Evolutionary conservation across 2,888 invertebrate genomes (phyloP), one percentile per base, ranked within the genome.

Genomic region (Arge pagana): DNA sequence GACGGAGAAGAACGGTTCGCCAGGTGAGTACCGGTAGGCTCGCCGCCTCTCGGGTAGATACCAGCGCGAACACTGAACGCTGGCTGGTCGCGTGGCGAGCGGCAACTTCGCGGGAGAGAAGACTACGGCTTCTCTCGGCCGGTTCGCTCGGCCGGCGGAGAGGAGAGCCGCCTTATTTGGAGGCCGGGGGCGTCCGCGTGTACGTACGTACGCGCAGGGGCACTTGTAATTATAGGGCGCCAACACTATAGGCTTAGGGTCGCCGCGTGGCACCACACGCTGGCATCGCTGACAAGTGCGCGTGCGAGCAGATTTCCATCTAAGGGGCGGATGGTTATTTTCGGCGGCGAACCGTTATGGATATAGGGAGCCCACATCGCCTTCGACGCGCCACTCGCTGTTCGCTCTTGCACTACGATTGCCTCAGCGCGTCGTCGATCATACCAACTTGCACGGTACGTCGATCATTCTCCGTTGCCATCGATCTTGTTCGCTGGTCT

Each of bases 241-340:
- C 59, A 58, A 60, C 60, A 59, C 59, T 56, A 61, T 56, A 57
- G 57, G 58, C 52, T 33, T 10, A 13, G 7, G 36, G 48, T 55
- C 48, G 50, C 54, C 62, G 61, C 61, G 37, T 58, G 57, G 54
- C 60, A 62, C 64, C 58, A 51, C 61, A 59, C 65, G 58, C 56
- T 55, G 55, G 41, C 50, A 52, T 45, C 43, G 55, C 56, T 30
- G 64, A 42, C 57, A 65, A 45, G 33, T 45, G 35, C 33, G 45
- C 35, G 45, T 63, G 64, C 59, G 64, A 61, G 63, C 65, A 64
- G 71, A 74, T 73, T 74, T 70, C 75, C 74, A 70, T 74, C 70
- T 75, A 74, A 71, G 75, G 75, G 71, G 72, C 74, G 75, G 72
- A 72, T 67, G 65, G 72, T 71, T 75, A 75, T 74, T 75, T 74